Base-by-base conservation (phyloP, 2,113 vertebrate genomes). In the Caranx ignobilis region DNA sequence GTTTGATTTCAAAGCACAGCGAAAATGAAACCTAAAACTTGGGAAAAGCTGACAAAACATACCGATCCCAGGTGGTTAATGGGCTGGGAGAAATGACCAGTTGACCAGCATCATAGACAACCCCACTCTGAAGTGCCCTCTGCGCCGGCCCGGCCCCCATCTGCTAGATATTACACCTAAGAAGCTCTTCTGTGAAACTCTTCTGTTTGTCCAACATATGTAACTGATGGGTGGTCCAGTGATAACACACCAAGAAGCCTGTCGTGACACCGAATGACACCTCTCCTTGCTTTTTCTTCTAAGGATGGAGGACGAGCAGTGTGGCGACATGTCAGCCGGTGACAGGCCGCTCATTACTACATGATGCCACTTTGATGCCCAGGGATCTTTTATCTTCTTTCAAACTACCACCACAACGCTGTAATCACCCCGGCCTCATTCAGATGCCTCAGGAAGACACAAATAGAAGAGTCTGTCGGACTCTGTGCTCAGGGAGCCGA, bases 1-100 rank as follows among this genome's bases (percentile, higher is more conserved):
- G 88, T 91, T 89, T 90, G 81, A 89, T 94, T 94, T 95, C 93
- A 95, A 95, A 95, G 93, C 83, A 76, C 78, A 11, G 86, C 79
- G 81, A 4, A 4, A 92, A 93, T 92, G 94, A 94, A 95, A 94
- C 93, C 91, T 62, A 90, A 95, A 85, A 89, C 93, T 86, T 10
- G 2, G 65, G 88, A 85, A 89, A 95, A 94, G 93, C 94, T 95
- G 95, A 94, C 94, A 91, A 95, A 95, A 95, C 94, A 95, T 82
- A 72, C 65, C 67, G 47, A 82, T 91, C 90, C 91, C 95, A 95
- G 95, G 94, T 95, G 95, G 92, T 94, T 95, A 94, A 95, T 95
- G 90, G 93, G 79, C 76, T 75, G 68, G 86, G 78, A 92, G 87
- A 92, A 94, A 94, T 94, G 94, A 93, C 93, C 94, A 94, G 89